Conservation (phyloP, 2,888 invertebrate genomes). For the Harpagoxenus sublaevis region DNA sequence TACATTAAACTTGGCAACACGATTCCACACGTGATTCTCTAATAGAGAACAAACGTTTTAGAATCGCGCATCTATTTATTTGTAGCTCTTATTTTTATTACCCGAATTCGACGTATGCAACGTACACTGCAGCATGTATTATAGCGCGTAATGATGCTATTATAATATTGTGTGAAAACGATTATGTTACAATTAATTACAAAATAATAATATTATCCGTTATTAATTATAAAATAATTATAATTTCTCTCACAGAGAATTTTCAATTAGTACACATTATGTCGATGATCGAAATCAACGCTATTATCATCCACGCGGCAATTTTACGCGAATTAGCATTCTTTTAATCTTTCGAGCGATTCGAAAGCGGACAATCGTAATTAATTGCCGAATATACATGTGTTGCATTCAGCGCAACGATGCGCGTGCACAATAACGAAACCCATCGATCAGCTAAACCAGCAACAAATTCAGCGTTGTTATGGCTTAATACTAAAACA, state of each 20-base stretch:
- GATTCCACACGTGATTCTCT: not conserved
- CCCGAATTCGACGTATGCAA: not conserved
- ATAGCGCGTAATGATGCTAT: not conserved
- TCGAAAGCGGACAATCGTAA: not conserved
- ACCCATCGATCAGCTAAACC: conserved; percentile 44
- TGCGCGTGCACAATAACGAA: not conserved
- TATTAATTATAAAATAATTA: conserved; percentile 27
- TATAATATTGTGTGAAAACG: not conserved
- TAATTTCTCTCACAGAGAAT: not conserved
- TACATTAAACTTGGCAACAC: not conserved
- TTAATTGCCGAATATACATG: conserved; percentile 28
- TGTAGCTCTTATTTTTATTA: not conserved
- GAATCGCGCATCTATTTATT: not conserved
- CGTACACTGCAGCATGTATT: not conserved
- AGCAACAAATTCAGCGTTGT: conserved; percentile 62
- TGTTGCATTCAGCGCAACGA: not conserved
- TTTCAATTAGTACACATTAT: not conserved
- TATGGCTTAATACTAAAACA: conserved; percentile 59
- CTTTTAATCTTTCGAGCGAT: not conserved
- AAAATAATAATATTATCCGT: conserved; percentile 1
- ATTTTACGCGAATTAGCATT: conserved; percentile 7
- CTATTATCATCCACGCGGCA: not conserved
- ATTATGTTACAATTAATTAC: conserved; percentile 18
- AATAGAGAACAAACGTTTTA: not conserved
- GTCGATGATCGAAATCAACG: conserved; percentile 10